Base-by-base conservation (phyloP, 2,888 invertebrate genomes). In the Leptopilina drosophilae region DNA sequence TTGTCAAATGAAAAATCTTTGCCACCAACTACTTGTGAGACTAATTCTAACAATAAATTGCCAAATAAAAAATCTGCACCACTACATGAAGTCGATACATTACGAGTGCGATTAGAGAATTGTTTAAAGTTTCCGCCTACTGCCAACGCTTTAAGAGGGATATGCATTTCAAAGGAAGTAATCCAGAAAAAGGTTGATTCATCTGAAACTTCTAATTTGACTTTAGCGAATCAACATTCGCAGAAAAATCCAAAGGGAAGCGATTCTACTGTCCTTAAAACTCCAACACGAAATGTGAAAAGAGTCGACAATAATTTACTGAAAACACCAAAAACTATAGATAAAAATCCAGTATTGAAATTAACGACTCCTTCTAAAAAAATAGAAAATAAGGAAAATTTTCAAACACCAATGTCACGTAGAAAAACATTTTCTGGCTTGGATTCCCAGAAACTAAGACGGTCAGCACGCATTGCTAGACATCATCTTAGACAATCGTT, bases 391-490 rank as follows among this genome's bases (percentile, higher is more conserved):
- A 67, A 67, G 46, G 67, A 67, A 46, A 67, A 67, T 20, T 49
- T 67, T 7, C 67, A 67, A 20, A 67, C 67, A 4, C 67, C 67
- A 20, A 67, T 67, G 67, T 49, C 67, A 5, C 67, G 67, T 20
- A 49, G 67, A 49, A 67, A 67, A 49, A 67, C 67, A n/a, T 67
- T 67, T 67, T 49, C 49, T 20, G 67, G 49, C 12, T 15, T 49
- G 15, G 67, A 67, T 49, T 67, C 67, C 6, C 67, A 67, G 20
- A 67, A 67, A 5, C 67, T 49, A 9, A 49, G 67, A 67, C 67
- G 67, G 5, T 67, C 67, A 20, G 67, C 11, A 20, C 67, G 67
- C n/a, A 67, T 67, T 46, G 67, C 67, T 49, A 67, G 67, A 46
- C 67, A 67, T 67, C 67, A 67, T 49, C 67, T 67, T 12, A 49